Base-by-base conservation (phyloP, 2,797 vertebrate genomes). In the Myripristis murdjan region DNA sequence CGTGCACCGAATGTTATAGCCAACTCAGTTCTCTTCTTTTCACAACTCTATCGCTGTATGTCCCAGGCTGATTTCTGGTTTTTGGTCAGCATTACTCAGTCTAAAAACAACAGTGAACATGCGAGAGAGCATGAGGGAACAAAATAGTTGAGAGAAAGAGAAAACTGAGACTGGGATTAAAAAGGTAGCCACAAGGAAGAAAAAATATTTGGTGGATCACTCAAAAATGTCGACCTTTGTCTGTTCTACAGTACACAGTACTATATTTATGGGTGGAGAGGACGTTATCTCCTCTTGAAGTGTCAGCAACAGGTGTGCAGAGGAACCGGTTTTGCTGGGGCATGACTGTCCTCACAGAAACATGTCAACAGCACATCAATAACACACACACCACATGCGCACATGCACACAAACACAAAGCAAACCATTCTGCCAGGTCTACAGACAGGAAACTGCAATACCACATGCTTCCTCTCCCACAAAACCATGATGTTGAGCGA, bases 281-380 rank as follows among this genome's bases (percentile, higher is more conserved):
- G 8, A 51, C 31, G 49, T 59, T 31, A 41, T 66, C 11, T 5
- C 69, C 57, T 83, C 70, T 43, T 37, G 69, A 60, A 64, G 52
- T 56, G 66, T 81, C 78, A 84, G 83, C 74, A 91, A 88, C 87
- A 91, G 89, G 88, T 93, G 90, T 31, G 58, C 23, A 41, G 51
- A 74, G 67, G 43, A 77, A 68, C 77, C 68, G 41, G 39, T 82
- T 79, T 62, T 64, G 62, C 51, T 12, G 26, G 62, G 73, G 77
- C 70, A 41, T 71, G 73, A 77, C 77, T 51, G 57, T 48, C 52
- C 61, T 69, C 58, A 71, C 66, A 84, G 73, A 63, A 84, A 86
- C 73, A 82, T 57, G 81, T 91, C 84, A 88, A 71, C 87, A 84
- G 85, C 58, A 77, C 87, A 88, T 90, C 80, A 82, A 75, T 81